A percentile compares a stretch with the other conserved stretches of the same genome.
Conservation (phyloP, 2,113 vertebrate genomes). For the Climacteris rufus region DNA sequence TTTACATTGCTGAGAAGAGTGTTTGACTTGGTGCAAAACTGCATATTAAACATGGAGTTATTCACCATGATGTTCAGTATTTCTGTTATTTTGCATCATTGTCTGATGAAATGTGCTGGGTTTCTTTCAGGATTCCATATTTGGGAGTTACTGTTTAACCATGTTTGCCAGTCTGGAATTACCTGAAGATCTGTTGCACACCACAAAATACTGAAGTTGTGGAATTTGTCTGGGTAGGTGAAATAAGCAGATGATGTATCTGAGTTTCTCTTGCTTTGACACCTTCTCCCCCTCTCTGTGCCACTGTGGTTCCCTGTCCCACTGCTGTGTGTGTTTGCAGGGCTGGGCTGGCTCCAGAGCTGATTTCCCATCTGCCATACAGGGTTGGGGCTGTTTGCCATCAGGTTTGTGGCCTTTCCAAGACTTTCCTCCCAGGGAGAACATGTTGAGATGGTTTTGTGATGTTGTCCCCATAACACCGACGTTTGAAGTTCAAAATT, state of each 20-base stretch:
- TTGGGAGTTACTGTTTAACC: slow-evolving; percentile 42
- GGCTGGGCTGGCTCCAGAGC: neutral
- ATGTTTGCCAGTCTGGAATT: slow-evolving; percentile 58
- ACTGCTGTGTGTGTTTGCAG: neutral
- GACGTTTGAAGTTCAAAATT: neutral
- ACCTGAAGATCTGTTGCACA: slow-evolving; percentile 48
- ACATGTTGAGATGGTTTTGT: neutral
- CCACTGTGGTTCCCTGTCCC: too few species aligned
- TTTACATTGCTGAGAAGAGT: neutral
- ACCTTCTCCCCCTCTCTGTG: neutral
- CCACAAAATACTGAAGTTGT: slow-evolving; percentile 33
- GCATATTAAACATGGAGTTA: accelerated
- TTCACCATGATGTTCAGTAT: neutral
- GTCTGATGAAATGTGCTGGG: neutral
- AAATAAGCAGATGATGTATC: neutral
- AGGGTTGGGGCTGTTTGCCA: neutral
- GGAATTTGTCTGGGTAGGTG: slow-evolving; percentile 54
- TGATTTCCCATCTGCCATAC: neutral
- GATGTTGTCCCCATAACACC: neutral
- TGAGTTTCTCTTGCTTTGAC: neutral
- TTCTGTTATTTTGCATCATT: neutral
- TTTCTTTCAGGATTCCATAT: slow-evolving; percentile 58
- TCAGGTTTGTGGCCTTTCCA: neutral
- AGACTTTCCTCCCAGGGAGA: neutral
- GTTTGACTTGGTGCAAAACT: neutral